Conservation (phyloP, 2,888 invertebrate species). For the Coelogynopora nodosa region DNA sequence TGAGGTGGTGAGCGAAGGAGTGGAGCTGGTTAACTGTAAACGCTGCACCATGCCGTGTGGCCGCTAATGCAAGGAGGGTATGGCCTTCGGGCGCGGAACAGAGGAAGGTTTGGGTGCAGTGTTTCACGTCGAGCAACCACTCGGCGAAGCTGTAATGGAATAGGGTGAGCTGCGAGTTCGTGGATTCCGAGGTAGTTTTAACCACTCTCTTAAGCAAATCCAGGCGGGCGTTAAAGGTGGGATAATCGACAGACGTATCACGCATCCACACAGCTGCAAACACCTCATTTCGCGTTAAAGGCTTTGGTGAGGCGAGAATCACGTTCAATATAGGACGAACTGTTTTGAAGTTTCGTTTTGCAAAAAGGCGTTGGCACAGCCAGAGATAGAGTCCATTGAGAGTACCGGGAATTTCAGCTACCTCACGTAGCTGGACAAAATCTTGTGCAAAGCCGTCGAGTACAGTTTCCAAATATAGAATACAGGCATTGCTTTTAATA, state of each 20-base stretch:
- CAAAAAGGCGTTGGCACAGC: conserved; percentile 87
- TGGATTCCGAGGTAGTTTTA: neutral
- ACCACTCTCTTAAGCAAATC: neutral
- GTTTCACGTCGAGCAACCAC: conserved; percentile 94
- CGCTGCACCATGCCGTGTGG: neutral
- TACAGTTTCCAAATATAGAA: conserved; percentile 67
- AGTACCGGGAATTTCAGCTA: conserved; percentile 88
- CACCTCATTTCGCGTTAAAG: conserved; percentile 67
- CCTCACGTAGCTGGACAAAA: conserved; percentile 80
- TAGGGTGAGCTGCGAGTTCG: conserved; percentile 59
- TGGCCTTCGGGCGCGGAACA: conserved; percentile 67
- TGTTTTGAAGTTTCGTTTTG: conserved; percentile 71
- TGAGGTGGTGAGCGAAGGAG: conserved; percentile 50
- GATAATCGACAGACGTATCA: neutral
- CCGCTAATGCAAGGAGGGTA: conserved; percentile 28
- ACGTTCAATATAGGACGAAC: conserved; percentile 72
- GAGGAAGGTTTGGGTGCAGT: conserved; percentile 87
- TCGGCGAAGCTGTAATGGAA: conserved; percentile 91
- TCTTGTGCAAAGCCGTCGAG: conserved; percentile 87
- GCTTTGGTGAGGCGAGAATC: conserved; percentile 78
- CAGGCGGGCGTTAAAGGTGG: neutral
- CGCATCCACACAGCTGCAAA: conserved; percentile 64
- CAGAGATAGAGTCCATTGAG: conserved; percentile 88
- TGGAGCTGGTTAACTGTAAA: neutral
- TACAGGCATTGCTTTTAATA: conserved; percentile 83